phyloP scores from a whole-genome alignment of 2,113 vertebrate species.

The Etheostoma spectabile region DNA sequence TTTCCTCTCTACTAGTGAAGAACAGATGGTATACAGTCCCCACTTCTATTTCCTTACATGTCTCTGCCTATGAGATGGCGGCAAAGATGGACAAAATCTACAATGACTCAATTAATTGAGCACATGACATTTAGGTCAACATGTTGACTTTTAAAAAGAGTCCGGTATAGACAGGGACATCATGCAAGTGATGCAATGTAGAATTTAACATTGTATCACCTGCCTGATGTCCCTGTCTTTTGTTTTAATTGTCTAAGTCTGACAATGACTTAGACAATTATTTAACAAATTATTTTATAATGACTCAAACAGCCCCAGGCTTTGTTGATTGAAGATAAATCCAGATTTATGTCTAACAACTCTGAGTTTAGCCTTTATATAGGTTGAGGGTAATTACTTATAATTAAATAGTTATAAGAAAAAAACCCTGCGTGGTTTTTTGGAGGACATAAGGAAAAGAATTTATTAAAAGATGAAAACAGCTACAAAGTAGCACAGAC shows the following conservation, averaged over 20 bases:
- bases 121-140: background rate
- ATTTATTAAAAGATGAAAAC: constrained; percentile 6
- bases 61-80: background rate
- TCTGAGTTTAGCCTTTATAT: background rate
- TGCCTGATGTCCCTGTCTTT: too few relatives aligned
- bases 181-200: background rate
- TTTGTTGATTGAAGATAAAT: constrained; percentile 7
- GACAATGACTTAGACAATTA: background rate
- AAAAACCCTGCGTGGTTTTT: background rate
- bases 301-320: background rate
- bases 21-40: constrained; percentile 33
- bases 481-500: background rate
- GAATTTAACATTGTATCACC: too few relatives aligned
- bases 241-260: background rate
- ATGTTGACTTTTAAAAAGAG: constrained; percentile 20
- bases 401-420: background rate
- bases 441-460: background rate
- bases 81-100: constrained; percentile 1
- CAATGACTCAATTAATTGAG: constrained; percentile 15
- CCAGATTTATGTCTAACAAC: background rate
- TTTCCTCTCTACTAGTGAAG: constrained; percentile 22
- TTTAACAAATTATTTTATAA: background rate
- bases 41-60: constrained; percentile 15
- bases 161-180: background rate
- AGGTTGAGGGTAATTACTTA: background rate